Conservation (phyloP, 2,113 vertebrate genomes). For the Oreochromis spilurus region DNA sequence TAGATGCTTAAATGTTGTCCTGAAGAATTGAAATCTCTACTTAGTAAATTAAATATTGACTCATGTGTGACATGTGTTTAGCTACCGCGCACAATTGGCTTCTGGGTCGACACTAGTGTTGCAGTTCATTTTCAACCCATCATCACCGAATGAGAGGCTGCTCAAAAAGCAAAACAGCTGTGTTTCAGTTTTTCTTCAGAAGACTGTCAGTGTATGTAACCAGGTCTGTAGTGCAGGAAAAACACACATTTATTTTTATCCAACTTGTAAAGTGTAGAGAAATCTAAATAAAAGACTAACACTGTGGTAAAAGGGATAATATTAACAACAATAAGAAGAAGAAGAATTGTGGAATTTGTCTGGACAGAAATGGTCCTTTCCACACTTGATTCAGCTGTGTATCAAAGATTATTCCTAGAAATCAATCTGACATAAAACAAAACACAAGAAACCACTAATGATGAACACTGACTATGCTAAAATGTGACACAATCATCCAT, state of each 20-base stretch:
- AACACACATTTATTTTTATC: background rate
- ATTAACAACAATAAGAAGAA: rapidly evolving
- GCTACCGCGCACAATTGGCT: background rate
- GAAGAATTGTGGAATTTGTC: background rate
- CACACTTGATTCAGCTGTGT: background rate
- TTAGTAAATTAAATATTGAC: slow-evolving; percentile 60
- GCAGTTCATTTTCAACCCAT: slow-evolving; percentile 24
- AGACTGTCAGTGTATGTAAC: background rate
- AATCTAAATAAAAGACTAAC: background rate
- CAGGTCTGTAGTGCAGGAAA: background rate
- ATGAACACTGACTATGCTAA: background rate
- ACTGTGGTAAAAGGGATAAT: background rate
- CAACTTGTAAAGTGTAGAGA: background rate
- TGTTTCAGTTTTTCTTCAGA: slow-evolving; percentile 13
- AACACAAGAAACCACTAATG: background rate
- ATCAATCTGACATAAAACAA: background rate
- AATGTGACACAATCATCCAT: background rate
- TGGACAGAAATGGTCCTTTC: background rate
- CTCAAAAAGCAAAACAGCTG: background rate
- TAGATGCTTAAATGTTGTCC: slow-evolving; percentile 7
- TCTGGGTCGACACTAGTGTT: background rate
- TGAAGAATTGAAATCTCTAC: slow-evolving; percentile 36
- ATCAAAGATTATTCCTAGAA: background rate
- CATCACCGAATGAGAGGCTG: background rate
- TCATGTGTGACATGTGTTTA: slow-evolving; percentile 33